Evolutionary conservation across 2,113 vertebrate species (phyloP), one percentile per base, ranked within the genome.

Genomic region (Aythya baeri): DNA sequence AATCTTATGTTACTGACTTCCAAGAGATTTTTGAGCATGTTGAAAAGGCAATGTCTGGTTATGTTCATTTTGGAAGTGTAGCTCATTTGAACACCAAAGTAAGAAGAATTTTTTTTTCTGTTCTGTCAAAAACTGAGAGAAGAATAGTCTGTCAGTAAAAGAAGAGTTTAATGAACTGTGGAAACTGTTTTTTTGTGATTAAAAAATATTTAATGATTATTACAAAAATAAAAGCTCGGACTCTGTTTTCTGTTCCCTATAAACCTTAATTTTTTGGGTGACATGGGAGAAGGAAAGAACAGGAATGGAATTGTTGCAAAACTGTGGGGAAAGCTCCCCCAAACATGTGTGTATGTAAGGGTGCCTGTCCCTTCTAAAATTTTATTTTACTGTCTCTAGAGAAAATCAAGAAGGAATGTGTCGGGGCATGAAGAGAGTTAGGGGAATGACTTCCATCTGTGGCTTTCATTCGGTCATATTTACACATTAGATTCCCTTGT

Each of bases 171-270:
- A 81, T 84, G 55, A 94, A 66, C 43, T 31, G 34, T 86, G 43
- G 57, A 73, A 78, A 41, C 16, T 63, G 9, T 79, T 22, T 21
- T 41, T 41, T 41, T 41, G 90, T 94, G 94, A 93, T 86, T 49
- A 49, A 90, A 92, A 88, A 94, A 49, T 92, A 94, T 75, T 81
- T 86, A 79, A 88, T 83, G 52, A 86, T 90, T 73, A 83, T 52
- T 92, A 82, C 17, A 92, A 79, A 94, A 97, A 96, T 95, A 97
- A 97, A 96, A 86, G 92, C 70, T 92, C 96, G 77, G 18, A 92
- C 81, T 93, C 91, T 50, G 88, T 91, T 34, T 88, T 79, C n/a
- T 61, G 43, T 71, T 93, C 31, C 59, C 20, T 72, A 4, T 5
- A 36, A 93, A 36, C 38, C 26, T 92, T 88, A 41, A 36, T 92